Conservation (phyloP, 2,797 vertebrate species). For the Apogon hyalosoma region DNA sequence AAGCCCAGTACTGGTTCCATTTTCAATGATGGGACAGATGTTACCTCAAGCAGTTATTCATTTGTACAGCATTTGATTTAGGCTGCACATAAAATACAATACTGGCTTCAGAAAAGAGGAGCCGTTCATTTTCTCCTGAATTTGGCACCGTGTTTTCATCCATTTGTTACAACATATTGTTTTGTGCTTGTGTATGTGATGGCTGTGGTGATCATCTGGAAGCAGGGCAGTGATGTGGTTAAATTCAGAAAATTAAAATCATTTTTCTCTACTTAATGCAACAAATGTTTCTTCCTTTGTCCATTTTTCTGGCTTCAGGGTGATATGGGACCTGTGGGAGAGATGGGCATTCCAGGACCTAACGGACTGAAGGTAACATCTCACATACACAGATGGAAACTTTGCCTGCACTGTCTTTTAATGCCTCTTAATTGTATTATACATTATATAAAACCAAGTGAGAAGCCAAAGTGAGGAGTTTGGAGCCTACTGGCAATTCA, state of each 20-base stretch:
- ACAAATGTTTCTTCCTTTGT: conserved; percentile 16
- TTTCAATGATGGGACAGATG: conserved; percentile 22
- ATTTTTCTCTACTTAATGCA: conserved; percentile 14
- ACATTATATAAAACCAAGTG: conserved; percentile 6
- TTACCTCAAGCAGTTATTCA: conserved; percentile 9
- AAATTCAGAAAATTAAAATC: too few species aligned
- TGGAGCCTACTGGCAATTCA: not conserved
- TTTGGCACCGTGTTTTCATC: conserved; percentile 25
- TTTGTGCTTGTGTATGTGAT: conserved; percentile 24
- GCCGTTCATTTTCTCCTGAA: conserved; percentile 10
- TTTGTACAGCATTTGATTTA: conserved; percentile 1
- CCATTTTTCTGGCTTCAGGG: conserved; percentile 85
- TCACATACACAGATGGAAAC: conserved; percentile 24
- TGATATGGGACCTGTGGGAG: conserved; percentile 92
- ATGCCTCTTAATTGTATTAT: conserved; percentile 1
- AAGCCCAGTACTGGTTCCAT: not conserved
- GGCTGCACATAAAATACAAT: conserved; percentile 9
- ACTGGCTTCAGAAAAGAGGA: conserved; percentile 21
- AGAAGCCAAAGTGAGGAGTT: not conserved
- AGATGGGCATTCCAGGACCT: conserved; percentile 91
- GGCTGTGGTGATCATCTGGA: conserved; percentile 26
- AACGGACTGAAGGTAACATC: conserved; percentile 94
- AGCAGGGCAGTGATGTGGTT: conserved; percentile 24
- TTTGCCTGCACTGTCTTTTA: conserved; percentile 16
- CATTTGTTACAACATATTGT: conserved; percentile 10